phyloP scores from a whole-genome alignment of 2,888 invertebrate species.

The Sinohyriopsis cumingii region DNA sequence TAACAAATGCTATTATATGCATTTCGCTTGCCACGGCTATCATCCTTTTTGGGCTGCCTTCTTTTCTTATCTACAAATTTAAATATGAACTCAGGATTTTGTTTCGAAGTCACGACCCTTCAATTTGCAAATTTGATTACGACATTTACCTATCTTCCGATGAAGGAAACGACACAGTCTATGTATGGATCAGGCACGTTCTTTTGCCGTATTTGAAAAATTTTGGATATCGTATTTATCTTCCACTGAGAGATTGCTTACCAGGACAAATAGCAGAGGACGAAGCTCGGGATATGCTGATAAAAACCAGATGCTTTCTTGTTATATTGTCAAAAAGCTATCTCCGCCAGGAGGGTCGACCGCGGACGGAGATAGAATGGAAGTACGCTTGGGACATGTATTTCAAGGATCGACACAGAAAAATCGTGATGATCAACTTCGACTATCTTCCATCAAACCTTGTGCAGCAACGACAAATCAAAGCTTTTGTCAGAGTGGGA shows the following conservation, averaged over 20 bases:
- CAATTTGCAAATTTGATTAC: background rate
- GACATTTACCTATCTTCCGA: conserved; percentile 10
- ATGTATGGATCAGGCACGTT: background rate
- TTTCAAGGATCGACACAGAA: background rate
- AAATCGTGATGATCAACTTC: conserved; percentile 6
- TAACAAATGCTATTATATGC: no score
- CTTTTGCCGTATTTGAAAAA: background rate
- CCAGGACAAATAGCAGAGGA: conserved; percentile 5
- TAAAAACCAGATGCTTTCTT: conserved; percentile 1
- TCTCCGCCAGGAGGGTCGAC: background rate
- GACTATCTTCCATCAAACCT: background rate
- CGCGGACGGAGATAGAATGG: conserved; percentile 12
- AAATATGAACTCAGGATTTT: no score
- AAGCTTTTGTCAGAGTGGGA: conserved; percentile 10
- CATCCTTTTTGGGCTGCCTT: no score
- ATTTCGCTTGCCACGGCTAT: no score
- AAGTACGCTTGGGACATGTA: conserved; percentile 11
- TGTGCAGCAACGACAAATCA: background rate
- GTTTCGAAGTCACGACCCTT: no score
- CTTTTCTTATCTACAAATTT: no score
- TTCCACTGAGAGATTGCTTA: conserved; percentile 3
- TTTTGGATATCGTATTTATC: conserved; percentile 7
- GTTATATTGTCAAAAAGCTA: conserved; percentile 3
- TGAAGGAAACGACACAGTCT: conserved; percentile 1
- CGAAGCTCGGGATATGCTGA: background rate